Base-by-base conservation (phyloP, 2,888 invertebrate genomes). In the Meloe dianella region DNA sequence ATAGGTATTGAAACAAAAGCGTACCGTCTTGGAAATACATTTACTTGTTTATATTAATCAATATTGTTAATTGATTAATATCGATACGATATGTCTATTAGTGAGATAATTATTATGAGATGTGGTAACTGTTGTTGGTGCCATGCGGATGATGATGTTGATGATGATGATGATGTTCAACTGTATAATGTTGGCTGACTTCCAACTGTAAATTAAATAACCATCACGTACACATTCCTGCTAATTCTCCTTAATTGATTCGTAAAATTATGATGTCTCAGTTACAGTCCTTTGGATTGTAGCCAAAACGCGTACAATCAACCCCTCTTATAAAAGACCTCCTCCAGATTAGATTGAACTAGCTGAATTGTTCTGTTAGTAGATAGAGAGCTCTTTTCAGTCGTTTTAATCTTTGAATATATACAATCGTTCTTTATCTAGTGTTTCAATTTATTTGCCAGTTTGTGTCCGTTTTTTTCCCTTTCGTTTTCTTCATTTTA, bases 251-350 rank as follows among this genome's bases (percentile, higher is more conserved):
- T 66, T 72, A 72, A 72, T 72, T 72, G 70, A 72, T 70, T 72
- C 67, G 68, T 70, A 65, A 68, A 70, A 68, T 71, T 71, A 74
- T 74, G 74, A 74, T 64, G 69, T 73, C 70, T 71, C 74, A 71
- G 69, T 71, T 71, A 70, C 74, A 74, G 67, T 67, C 73, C 66
- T 66, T 73, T 74, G 74, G 74, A 65, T 24, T 57, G 47, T 22
- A 64, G 74, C 74, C 74, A 74, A 74, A 74, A 63, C 61, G 60
- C 65, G 65, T 63, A 68, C 65, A 60, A 32, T 32, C 8, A 47
- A 47, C 47, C 47, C 47, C 20, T 12, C 20, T 47, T 7, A 2
- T 47, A 24, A 12, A 24, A 51, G 47, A 47, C 17, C 20, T 8
- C 51, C 9, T 22, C 51, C 4, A 51, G 24, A 51, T 24, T 51